Percentiles rank a stretch among this genome's conserved stretches.
Evolutionary conservation across 2,113 vertebrate genomes (phyloP).

Genomic region (Gallinago paraguaiae): DNA sequence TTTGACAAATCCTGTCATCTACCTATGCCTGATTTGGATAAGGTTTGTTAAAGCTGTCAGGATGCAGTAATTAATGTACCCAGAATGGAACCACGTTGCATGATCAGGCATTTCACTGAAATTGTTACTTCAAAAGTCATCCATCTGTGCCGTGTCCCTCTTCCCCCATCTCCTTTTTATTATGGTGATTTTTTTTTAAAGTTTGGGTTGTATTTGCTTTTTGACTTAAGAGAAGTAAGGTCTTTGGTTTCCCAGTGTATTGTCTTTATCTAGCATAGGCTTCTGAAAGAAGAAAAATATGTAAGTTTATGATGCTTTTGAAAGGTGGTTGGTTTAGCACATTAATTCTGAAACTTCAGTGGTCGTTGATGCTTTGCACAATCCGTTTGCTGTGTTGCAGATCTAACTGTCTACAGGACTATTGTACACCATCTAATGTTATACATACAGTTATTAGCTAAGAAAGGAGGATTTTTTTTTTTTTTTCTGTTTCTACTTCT

Average conservation of each 20-base stretch:
- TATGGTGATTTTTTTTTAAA: too few species aligned
- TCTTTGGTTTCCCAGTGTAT: background rate
- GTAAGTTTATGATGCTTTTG: background rate
- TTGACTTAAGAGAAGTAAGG: background rate
- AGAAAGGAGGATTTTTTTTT: background rate
- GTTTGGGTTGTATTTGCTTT: fast-evolving
- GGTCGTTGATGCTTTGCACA: background rate
- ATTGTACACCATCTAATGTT: background rate
- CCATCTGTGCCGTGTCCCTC: background rate
- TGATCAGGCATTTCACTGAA: background rate
- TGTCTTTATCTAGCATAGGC: background rate
- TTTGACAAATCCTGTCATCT: background rate
- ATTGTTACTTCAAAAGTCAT: background rate
- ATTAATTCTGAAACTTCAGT: background rate
- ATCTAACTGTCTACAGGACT: background rate
- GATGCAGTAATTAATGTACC: background rate
- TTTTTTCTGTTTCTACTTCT: background rate
- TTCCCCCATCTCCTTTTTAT: fast-evolving
- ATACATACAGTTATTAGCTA: background rate
- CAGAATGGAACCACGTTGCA: background rate
- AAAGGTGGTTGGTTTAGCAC: background rate
- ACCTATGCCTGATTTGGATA: background rate
- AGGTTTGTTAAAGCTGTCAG: background rate
- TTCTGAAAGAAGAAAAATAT: background rate
- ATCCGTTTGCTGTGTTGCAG: background rate